Percentiles rank a stretch among this genome's conserved stretches.
These are phyloP conservation scores for Lerista edwardsae DNA, from an alignment of 2,797 vertebrate species.

Conservation along the genomic window DNA sequence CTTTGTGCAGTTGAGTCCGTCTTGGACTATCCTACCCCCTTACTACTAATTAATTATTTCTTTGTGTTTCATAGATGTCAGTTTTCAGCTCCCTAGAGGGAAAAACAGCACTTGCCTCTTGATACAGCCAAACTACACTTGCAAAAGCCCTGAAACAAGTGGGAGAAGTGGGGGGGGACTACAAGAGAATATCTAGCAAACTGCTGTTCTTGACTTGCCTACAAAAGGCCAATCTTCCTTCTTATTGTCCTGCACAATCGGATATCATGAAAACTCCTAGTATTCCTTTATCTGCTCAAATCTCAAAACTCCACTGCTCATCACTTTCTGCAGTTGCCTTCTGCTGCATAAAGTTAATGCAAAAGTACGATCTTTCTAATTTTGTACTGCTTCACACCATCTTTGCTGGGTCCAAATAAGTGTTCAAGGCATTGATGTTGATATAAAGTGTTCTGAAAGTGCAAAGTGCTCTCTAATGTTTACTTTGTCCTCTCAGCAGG, in stretches of 20 bases:
- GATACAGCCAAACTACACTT: background rate
- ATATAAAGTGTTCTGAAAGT: background rate
- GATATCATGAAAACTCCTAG: background rate
- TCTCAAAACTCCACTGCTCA: background rate
- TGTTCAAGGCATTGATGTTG: background rate
- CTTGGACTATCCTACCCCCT: too few relatives aligned
- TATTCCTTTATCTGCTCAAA: background rate
- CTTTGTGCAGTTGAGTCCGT: background rate
- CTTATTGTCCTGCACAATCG: background rate
- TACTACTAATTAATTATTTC: background rate
- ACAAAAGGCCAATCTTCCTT: background rate
- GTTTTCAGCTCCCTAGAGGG: background rate
- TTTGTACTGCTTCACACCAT: background rate
- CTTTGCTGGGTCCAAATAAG: background rate
- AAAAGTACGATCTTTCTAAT: background rate
- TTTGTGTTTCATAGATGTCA: background rate
- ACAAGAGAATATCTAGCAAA: background rate
- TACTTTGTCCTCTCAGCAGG: background rate
- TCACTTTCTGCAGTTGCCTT: background rate
- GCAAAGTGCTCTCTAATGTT: background rate
- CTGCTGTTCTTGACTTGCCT: background rate
- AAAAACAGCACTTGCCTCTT: background rate
- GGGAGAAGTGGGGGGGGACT: background rate
- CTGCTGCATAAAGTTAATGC: constrained; percentile 3
- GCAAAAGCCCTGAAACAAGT: background rate